Evolutionary conservation across 2,888 invertebrate species (phyloP).

Genomic region (Rhimphoctona megacephalus): DNA sequence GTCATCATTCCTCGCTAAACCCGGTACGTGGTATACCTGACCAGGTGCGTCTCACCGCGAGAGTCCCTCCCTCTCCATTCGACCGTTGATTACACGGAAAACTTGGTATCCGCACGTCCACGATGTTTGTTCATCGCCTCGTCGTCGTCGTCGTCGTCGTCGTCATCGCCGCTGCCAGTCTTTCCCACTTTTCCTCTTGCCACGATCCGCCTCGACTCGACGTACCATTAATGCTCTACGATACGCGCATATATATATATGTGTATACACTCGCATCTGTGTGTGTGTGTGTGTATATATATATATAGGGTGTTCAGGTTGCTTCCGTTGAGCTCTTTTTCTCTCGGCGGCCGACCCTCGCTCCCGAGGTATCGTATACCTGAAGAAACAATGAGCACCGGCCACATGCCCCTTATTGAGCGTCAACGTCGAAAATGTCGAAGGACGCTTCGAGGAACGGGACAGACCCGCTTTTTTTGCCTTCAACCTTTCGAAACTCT

Average conservation of each 20-base stretch:
- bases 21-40: not conserved
- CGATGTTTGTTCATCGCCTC: not conserved
- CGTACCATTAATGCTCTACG: not conserved
- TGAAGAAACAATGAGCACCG: slow-evolving; percentile 11
- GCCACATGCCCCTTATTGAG: not conserved
- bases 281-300: not conserved
- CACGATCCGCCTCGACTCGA: not conserved
- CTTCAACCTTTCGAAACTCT: slow-evolving; percentile 20
- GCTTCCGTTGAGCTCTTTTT: slow-evolving; percentile 2
- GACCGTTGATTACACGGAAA: not conserved
- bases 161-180: not conserved
- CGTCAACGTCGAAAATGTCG: not conserved
- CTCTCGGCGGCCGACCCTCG: not conserved
- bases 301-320: not conserved
- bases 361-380: slow-evolving; percentile 6
- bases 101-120: not conserved
- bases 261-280: not conserved
- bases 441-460: not conserved
- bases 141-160: not conserved
- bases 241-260: not conserved
- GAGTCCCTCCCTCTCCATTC: not conserved
- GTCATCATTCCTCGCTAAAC: not conserved
- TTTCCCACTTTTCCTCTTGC: not conserved
- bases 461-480: slow-evolving; percentile 11
- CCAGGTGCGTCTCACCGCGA: not conserved